Conservation (phyloP, 2,797 vertebrate species). For the Pygocentrus nattereri region DNA sequence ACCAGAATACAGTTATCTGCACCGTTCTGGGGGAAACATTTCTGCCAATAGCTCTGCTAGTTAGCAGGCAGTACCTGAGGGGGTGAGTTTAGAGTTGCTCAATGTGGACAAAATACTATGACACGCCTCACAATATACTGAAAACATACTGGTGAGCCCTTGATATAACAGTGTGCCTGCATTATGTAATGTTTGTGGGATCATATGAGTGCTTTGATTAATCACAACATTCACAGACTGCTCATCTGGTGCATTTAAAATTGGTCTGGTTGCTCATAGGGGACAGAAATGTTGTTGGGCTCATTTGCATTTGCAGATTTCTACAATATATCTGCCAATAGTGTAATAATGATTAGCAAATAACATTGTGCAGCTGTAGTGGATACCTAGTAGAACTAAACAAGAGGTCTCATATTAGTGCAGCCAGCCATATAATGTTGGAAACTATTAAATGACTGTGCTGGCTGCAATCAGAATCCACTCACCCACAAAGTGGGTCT, state of each 20-base stretch:
- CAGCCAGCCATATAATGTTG: background rate
- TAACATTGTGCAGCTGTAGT: background rate
- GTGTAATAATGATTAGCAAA: background rate
- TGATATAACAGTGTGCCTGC: background rate
- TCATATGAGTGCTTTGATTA: background rate
- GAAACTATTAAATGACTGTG: background rate
- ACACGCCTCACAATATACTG: background rate
- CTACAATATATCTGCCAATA: background rate
- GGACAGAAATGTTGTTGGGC: background rate
- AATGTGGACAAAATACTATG: background rate
- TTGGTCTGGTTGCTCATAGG: background rate
- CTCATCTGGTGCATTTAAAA: background rate
- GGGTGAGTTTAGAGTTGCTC: background rate
- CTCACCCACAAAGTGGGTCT: background rate
- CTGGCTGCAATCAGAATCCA: background rate
- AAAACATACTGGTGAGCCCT: background rate
- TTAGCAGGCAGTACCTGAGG: slow-evolving; percentile 15
- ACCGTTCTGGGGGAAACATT: background rate
- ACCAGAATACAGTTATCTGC: background rate
- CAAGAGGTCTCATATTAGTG: background rate
- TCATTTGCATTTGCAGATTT: background rate
- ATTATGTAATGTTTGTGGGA: background rate
- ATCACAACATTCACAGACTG: no score
- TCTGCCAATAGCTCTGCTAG: background rate
- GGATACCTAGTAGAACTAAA: slow-evolving; percentile 3